Percentiles rank a stretch among this genome's conserved stretches.
phyloP scores from a whole-genome alignment of 1,140 invertebrate genomes.

The Muscidifurax raptorellus region DNA sequence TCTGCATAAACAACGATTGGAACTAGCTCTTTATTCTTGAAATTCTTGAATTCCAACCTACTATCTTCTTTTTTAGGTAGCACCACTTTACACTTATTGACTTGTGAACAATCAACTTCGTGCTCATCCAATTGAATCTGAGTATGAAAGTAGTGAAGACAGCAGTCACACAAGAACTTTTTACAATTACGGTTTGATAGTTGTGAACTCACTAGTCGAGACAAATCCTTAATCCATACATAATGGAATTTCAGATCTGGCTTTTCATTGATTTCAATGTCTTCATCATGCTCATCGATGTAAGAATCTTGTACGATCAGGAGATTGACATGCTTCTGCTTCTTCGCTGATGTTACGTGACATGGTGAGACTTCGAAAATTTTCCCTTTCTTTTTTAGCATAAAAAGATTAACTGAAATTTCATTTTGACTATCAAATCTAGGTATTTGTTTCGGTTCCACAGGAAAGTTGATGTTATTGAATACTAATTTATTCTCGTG shows the following conservation, averaged over 20 bases:
- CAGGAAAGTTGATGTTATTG: neutral
- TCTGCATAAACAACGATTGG: neutral
- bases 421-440: conserved; percentile 32
- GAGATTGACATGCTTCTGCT: conserved; percentile 21
- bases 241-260: neutral
- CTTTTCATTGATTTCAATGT: neutral
- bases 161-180: conserved; percentile 11
- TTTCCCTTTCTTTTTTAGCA: neutral
- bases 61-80: neutral
- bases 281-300: neutral
- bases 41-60: neutral
- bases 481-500: no score
- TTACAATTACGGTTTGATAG: neutral
- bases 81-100: conserved; percentile 10
- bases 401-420: conserved; percentile 19
- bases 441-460: neutral
- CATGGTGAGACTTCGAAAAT: neutral
- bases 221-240: conserved; percentile 18
- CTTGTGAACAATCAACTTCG: neutral
- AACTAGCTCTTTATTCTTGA: conserved; percentile 2
- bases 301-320: conserved; percentile 1
- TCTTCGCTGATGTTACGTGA: conserved; percentile 3
- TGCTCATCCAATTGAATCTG: neutral
- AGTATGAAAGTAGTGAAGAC: neutral
- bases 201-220: neutral